Evolutionary conservation across 2,113 vertebrate genomes (phyloP).

Genomic region (Channa maculata): DNA sequence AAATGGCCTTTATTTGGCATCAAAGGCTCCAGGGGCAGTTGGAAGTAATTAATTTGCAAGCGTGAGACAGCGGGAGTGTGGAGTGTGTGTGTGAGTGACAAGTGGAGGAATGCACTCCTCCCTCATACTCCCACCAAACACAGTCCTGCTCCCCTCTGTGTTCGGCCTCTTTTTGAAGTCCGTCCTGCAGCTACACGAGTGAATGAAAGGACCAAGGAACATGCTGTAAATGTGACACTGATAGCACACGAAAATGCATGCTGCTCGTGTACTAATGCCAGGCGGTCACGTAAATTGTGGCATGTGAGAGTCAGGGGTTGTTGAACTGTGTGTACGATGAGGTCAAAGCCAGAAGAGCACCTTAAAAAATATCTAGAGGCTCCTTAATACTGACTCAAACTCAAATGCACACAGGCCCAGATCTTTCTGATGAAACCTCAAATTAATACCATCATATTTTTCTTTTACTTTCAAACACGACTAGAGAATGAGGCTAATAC

Average conservation of each 20-base stretch:
- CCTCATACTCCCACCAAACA: constrained; percentile 1
- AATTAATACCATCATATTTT: not conserved
- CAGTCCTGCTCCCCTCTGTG: constrained; percentile 30
- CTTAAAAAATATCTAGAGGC: constrained; percentile 27
- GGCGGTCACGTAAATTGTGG: not conserved
- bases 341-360: constrained; percentile 9
- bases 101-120: constrained; percentile 38
- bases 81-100: not conserved
- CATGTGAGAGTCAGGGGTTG: constrained; percentile 1
- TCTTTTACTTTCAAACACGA: no score
- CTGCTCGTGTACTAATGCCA: constrained; percentile 13
- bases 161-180: constrained; percentile 51
- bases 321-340: constrained; percentile 1
- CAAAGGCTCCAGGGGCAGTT: constrained; percentile 40
- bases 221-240: not conserved
- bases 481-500: no score
- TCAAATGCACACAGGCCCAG: not conserved
- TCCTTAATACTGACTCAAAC: not conserved
- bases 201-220: not conserved
- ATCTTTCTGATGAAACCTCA: not conserved
- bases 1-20: constrained; percentile 34
- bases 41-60: constrained; percentile 51
- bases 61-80: constrained; percentile 4
- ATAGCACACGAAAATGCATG: not conserved
- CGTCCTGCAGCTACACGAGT: constrained; percentile 16